Base-by-base conservation (phyloP, 2,113 vertebrate species). In the Neodontobutis hainanensis region DNA sequence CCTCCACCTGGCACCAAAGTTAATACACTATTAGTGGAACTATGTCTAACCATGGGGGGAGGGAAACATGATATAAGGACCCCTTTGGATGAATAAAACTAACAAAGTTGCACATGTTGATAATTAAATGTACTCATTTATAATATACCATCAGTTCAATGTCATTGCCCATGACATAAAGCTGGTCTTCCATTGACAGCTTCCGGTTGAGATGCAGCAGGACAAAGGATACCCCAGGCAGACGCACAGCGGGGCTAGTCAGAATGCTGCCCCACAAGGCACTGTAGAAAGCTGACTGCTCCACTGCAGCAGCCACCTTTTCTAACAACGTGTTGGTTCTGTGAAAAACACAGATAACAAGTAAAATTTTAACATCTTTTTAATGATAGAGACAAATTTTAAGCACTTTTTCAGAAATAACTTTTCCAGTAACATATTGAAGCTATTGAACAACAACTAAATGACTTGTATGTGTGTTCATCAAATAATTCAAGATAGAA, bases 221-320 rank as follows among this genome's bases (percentile, higher is more conserved):
- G 63, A 99, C 97, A 0, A 96, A 99, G 7, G 96, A 94, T 82
- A 99, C 95, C 35, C 96, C 97, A 4, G 97, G 96, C 70, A 99
- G 83, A 50, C 97, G 95, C 68, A 99, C 96, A 0, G 97, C 93
- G 5, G 97, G 96, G 87, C 97, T 99, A 65, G 97, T 99, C 58
- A 99, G 93, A 53, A 99, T 97, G 87, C 97, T 99, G 16, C 97
- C 97, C 97, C 97, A 99, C 16, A 99, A 95, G 57, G 97, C 96
- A 70, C 97, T 96, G 85, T 98, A 99, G 91, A 97, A 99, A 0
- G 96, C 97, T 0, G 94, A 95, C 85, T 98, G 96, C 84, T 99
- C 97, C 87, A 99, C 97, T 0, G 95, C 97, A 1, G 94, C 91
- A 4, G 96, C 96, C 55, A 98, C 97, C 67, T 98, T 99, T 89